A percentile compares a stretch with the other conserved stretches of the same genome.
These are phyloP conservation scores for Luidia sarsii DNA, from an alignment of 53 echinoderm and acorn worm species.

Conservation along the genomic window DNA sequence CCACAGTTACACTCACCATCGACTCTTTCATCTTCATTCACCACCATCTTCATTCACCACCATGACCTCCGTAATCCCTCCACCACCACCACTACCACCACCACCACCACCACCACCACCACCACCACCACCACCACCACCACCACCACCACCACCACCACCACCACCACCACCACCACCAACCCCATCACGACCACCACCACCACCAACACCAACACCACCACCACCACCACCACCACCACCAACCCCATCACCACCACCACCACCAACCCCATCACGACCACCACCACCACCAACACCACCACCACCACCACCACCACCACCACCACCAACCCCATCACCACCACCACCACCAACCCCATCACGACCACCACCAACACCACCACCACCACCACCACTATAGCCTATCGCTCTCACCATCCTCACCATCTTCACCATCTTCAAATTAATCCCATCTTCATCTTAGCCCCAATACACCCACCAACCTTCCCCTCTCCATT, in stretches of 20 bases:
- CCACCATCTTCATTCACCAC: not conserved
- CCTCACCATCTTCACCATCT: not conserved
- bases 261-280: no score
- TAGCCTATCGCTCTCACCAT: not conserved
- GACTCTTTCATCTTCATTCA: not conserved
- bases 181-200: no score
- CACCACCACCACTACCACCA: not conserved
- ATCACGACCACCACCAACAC: no score
- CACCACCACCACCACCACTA: no score
- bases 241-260: no score
- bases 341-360: no score
- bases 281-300: no score
- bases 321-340: no score
- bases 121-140: not conserved
- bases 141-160: not conserved
- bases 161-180: no score
- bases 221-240: no score
- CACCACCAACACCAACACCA: no score
- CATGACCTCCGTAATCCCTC: not conserved
- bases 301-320: no score
- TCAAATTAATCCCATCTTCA: not conserved
- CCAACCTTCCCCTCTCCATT: not conserved
- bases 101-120: not conserved
- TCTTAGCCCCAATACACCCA: not conserved
- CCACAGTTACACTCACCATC: not conserved